Conservation (phyloP, 92 coral and sea anemone species). For the Phymanthus crucifer region DNA sequence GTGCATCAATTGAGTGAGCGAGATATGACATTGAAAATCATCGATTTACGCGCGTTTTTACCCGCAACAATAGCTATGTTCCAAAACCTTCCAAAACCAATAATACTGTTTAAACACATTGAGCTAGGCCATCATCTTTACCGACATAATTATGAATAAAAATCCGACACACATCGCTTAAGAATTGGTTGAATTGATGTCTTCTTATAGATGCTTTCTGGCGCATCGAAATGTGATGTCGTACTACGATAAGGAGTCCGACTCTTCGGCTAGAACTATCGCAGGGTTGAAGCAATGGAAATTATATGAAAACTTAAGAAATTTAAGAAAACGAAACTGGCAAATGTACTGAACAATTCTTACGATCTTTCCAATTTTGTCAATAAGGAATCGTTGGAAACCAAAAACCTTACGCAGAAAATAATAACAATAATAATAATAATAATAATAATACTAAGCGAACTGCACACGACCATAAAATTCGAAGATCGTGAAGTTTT, state of each 20-base stretch:
- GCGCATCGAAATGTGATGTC: background rate
- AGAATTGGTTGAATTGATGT: background rate
- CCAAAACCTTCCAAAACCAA: background rate
- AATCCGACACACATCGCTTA: constrained; percentile 3
- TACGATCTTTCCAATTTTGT: background rate
- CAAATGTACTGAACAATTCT: too few relatives aligned
- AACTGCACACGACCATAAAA: too few relatives aligned
- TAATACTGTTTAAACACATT: background rate
- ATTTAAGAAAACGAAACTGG: background rate
- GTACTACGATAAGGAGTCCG: background rate
- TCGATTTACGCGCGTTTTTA: background rate
- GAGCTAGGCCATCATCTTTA: background rate
- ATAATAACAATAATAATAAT: too few relatives aligned
- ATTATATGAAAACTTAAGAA: background rate
- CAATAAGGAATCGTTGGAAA: too few relatives aligned
- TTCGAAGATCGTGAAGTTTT: too few relatives aligned
- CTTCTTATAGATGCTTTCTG: background rate
- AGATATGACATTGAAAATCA: background rate
- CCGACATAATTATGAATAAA: background rate
- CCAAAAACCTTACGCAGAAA: too few relatives aligned
- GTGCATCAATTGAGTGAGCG: background rate
- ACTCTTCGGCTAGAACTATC: background rate
- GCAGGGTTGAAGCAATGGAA: background rate
- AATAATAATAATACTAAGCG: too few relatives aligned
- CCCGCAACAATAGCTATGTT: background rate